Conservation (phyloP, 37 sponge, comb jelly and placozoan species). For the Beroe forskalii region DNA sequence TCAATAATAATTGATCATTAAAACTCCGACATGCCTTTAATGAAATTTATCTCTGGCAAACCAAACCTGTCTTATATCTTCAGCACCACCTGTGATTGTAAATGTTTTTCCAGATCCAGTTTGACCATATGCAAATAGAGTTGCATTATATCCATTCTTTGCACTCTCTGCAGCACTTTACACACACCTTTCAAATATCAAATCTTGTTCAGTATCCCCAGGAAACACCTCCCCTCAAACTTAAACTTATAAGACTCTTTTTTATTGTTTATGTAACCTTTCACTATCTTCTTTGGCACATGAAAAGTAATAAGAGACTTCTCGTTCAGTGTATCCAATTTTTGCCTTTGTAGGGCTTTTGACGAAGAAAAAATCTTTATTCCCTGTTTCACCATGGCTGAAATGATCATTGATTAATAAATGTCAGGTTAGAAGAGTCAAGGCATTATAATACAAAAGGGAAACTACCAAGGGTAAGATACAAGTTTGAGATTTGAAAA, state of each 20-base stretch:
- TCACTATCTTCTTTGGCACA: conserved; percentile 75
- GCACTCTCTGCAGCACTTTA: conserved; percentile 66
- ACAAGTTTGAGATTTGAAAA: too few species aligned
- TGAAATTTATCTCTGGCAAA: too few species aligned
- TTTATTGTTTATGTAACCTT: conserved; percentile 95
- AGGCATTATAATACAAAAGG: not conserved
- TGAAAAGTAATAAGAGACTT: conserved; percentile 68
- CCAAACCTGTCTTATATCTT: too few species aligned
- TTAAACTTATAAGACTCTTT: conserved; percentile 81
- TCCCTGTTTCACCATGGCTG: conserved; percentile 91
- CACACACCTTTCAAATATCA: conserved; percentile 74
- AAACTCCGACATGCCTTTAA: too few species aligned
- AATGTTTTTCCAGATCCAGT: conserved; percentile 79
- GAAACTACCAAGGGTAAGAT: too few species aligned
- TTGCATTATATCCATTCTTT: conserved; percentile 93
- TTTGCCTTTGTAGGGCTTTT: conserved; percentile 77
- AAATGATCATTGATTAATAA: too few species aligned
- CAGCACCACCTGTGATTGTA: conserved; percentile 95
- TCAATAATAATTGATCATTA: too few species aligned
- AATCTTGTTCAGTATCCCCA: conserved; percentile 77
- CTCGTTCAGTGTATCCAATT: conserved; percentile 70
- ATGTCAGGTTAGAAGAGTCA: not conserved
- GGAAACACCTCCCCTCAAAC: conserved; percentile 87
- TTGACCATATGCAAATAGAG: conserved; percentile 99
- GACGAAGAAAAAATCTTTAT: conserved; percentile 90